phyloP scores from a whole-genome alignment of 2,888 invertebrate genomes.

The Stictocephala bisonia region DNA sequence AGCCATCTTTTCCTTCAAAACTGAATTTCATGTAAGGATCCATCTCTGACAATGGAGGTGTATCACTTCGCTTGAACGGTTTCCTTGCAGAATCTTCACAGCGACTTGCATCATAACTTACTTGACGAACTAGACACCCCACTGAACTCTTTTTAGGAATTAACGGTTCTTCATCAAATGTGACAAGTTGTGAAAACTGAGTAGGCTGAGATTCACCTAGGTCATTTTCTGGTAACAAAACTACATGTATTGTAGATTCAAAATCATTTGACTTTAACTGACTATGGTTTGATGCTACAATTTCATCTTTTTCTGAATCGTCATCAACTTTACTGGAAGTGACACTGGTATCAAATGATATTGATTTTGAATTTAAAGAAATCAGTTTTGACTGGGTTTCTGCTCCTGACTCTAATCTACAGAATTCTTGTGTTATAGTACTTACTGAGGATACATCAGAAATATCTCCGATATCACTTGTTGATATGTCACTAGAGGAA shows the following conservation, averaged over 20 bases:
- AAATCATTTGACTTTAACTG: neutral
- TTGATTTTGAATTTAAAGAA: conserved; percentile 6
- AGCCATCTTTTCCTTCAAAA: conserved; percentile 32
- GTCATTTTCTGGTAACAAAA: conserved; percentile 30
- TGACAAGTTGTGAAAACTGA: conserved; percentile 22
- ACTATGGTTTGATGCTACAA: no score
- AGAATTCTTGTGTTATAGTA: conserved; percentile 23
- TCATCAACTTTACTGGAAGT: conserved; percentile 23
- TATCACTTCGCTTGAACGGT: conserved; percentile 42
- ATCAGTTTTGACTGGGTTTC: neutral
- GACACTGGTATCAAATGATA: conserved; percentile 23
- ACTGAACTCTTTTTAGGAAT: neutral
- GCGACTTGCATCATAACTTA: conserved; percentile 36
- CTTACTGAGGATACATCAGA: conserved; percentile 45
- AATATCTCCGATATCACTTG: conserved; percentile 42
- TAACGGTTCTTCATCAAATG: conserved; percentile 10
- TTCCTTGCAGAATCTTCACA: neutral
- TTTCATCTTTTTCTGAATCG: conserved; percentile 17
- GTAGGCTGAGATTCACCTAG: neutral
- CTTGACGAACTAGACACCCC: neutral
- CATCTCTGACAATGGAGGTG: conserved; percentile 55
- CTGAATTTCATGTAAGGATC: conserved; percentile 43
- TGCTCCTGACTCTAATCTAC: neutral
- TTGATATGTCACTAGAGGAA: conserved; percentile 43
- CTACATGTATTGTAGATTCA: conserved; percentile 25